phyloP scores from a whole-genome alignment of 37 sponge, comb jelly and placozoan species.

The Beroe ovata region DNA sequence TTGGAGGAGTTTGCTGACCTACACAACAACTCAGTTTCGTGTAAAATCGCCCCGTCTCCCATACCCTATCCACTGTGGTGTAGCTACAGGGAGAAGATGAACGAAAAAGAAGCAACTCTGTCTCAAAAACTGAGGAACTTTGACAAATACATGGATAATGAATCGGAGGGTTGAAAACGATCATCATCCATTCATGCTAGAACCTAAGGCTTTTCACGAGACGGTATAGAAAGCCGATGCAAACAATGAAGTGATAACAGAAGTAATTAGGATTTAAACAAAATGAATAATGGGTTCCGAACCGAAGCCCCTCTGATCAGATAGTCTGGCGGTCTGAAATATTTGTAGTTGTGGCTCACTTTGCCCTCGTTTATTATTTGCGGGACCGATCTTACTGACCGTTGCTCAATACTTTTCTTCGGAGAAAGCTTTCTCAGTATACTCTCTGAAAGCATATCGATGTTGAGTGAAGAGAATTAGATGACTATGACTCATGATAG shows the following conservation, averaged over 20 bases:
- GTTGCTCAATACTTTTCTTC: too few relatives aligned
- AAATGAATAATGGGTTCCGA: not conserved
- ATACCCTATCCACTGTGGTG: slow-evolving; percentile 23
- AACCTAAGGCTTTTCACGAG: too few relatives aligned
- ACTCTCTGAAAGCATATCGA: too few relatives aligned
- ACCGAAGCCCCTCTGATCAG: not conserved
- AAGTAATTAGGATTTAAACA: too few relatives aligned
- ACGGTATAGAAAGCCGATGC: too few relatives aligned
- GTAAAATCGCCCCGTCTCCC: slow-evolving; percentile 3
- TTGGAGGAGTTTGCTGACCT: slow-evolving; percentile 9
- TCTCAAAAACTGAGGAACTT: slow-evolving; percentile 1
- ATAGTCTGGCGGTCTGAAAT: slow-evolving; percentile 2
- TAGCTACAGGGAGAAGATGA: slow-evolving; percentile 6
- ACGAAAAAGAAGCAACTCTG: not conserved
- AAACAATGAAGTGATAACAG: too few relatives aligned
- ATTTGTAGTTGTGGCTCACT: slow-evolving; percentile 28
- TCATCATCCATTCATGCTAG: too few relatives aligned
- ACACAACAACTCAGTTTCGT: slow-evolving; percentile 5
- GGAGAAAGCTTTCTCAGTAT: too few relatives aligned
- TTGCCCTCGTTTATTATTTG: not conserved
- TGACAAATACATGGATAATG: not conserved
- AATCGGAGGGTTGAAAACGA: too few relatives aligned
- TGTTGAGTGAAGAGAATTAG: too few relatives aligned
- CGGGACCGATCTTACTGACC: not conserved
- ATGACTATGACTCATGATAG: too few relatives aligned